phyloP scores from a whole-genome alignment of 2,113 vertebrate genomes.

The Cheilinus undulatus region DNA sequence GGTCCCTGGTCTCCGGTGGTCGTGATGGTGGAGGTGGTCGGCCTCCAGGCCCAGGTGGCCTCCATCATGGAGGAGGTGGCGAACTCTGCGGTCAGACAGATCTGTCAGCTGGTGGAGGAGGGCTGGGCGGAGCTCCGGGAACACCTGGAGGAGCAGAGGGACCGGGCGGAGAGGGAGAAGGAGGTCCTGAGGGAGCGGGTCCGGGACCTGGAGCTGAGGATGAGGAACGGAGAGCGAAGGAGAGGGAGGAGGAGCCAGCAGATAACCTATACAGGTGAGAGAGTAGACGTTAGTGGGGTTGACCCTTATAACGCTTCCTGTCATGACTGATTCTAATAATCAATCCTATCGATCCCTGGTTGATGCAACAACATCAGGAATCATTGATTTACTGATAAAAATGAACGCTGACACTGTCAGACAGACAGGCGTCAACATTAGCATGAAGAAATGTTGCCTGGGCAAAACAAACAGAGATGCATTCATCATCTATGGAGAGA shows the following conservation, averaged over 20 bases:
- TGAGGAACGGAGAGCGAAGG: slow-evolving; percentile 71
- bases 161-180: slow-evolving; percentile 69
- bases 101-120: slow-evolving; percentile 78
- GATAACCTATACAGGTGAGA: slow-evolving; percentile 50
- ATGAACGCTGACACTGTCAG: too few species aligned
- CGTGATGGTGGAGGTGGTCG: slow-evolving; percentile 73
- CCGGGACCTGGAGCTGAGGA: slow-evolving; percentile 70
- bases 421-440: too few species aligned
- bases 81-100: slow-evolving; percentile 78
- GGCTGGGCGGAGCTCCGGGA: slow-evolving; percentile 71
- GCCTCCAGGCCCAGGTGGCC: slow-evolving; percentile 76
- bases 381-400: too few species aligned
- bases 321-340: too few species aligned
- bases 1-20: slow-evolving; percentile 5
- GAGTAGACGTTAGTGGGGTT: slow-evolving; percentile 38
- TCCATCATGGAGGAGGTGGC: slow-evolving; percentile 76
- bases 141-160: slow-evolving; percentile 71
- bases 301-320: too few species aligned
- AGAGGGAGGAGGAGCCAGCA: slow-evolving; percentile 66
- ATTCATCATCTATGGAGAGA: too few species aligned
- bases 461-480: too few species aligned
- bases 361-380: too few species aligned
- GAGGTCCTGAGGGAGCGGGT: slow-evolving; percentile 68
- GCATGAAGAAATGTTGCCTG: too few species aligned
- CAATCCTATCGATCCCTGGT: too few species aligned